A percentile compares a stretch with the other conserved stretches of the same genome.
Evolutionary conservation across 2,888 invertebrate species (phyloP).

Genomic region (Agrochola litura): DNA sequence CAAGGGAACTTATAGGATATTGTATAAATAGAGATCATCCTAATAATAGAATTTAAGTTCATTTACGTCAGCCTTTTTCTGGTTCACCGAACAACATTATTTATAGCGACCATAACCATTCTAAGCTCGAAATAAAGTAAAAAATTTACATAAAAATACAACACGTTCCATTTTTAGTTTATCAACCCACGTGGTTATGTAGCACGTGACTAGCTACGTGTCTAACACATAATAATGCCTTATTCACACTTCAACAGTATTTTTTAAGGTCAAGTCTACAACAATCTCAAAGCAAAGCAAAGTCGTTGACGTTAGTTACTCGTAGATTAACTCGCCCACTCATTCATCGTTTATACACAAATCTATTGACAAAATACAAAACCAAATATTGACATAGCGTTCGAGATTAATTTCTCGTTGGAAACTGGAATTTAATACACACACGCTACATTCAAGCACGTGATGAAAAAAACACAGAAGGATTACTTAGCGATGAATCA

Average conservation of each 20-base stretch:
- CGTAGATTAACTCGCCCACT: conserved; percentile 65
- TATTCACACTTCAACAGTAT: conserved; percentile 56
- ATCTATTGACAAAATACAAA: conserved; percentile 69
- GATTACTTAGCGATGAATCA: background rate
- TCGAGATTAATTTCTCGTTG: conserved; percentile 70
- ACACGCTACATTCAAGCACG: conserved; percentile 38
- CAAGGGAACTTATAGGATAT: background rate
- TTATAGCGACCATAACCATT: conserved; percentile 23
- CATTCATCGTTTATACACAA: conserved; percentile 56
- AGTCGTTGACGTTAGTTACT: conserved; percentile 61
- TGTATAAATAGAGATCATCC: conserved; percentile 13
- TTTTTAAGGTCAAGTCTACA: conserved; percentile 63
- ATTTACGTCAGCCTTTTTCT: conserved; percentile 19
- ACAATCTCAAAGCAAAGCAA: conserved; percentile 41
- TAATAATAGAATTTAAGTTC: background rate
- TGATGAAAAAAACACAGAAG: conserved; percentile 41
- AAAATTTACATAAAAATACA: conserved; percentile 48
- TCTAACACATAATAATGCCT: conserved; percentile 47
- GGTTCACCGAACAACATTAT: conserved; percentile 25
- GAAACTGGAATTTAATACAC: conserved; percentile 67
- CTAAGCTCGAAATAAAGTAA: conserved; percentile 33
- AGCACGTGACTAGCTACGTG: conserved; percentile 45
- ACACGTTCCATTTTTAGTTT: conserved; percentile 39
- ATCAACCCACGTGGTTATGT: conserved; percentile 56
- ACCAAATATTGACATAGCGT: conserved; percentile 71